A percentile compares a stretch with the other conserved stretches of the same genome.
Evolutionary conservation across 92 coral and sea anemone species (phyloP).

Genomic region (Parazoanthus darwini): DNA sequence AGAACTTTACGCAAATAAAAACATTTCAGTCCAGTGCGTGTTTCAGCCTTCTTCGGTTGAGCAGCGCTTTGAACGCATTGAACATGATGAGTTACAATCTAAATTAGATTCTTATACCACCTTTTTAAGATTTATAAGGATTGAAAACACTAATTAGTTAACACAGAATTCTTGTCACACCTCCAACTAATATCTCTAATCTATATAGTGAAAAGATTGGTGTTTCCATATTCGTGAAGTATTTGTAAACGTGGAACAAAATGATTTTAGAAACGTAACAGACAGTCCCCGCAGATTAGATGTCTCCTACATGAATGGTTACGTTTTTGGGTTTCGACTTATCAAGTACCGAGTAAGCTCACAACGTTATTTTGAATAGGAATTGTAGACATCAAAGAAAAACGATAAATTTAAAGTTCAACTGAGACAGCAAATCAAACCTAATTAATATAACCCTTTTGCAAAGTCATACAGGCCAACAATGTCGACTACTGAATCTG

Average conservation of each 20-base stretch:
- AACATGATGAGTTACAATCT: constrained; percentile 4
- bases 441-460: constrained; percentile 11
- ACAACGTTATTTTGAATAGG: background rate
- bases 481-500: background rate
- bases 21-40: background rate
- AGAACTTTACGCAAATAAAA: background rate
- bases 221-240: constrained; percentile 10
- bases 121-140: constrained; percentile 25
- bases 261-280: background rate
- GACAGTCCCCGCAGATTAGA: background rate
- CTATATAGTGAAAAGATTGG: constrained; percentile 31
- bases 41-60: background rate
- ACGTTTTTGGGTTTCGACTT: background rate
- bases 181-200: constrained; percentile 42
- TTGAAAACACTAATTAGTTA: constrained; percentile 43
- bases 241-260: background rate
- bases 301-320: background rate
- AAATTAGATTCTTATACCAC: constrained; percentile 18
- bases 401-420: background rate
- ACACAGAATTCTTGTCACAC: constrained; percentile 40
- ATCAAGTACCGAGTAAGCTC: background rate
- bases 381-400: background rate
- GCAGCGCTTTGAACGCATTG: background rate
- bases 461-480: background rate
- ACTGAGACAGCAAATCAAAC: constrained; percentile 10